Evolutionary conservation across 2,888 invertebrate genomes (phyloP), one percentile per base, ranked within the genome.

Genomic region (Brenthis daphne): DNA sequence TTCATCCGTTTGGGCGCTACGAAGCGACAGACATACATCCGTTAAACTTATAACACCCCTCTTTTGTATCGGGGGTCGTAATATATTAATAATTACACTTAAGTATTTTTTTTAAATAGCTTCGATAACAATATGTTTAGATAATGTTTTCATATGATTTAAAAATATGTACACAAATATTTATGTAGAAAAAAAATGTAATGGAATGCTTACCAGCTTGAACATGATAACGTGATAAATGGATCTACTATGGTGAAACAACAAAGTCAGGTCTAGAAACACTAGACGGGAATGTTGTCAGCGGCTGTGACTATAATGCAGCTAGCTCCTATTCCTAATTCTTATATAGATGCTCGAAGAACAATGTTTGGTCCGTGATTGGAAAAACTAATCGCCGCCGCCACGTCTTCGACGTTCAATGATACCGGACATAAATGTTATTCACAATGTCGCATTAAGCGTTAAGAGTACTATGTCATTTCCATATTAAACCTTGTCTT

Each of bases 391-490:
- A 90, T 89, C 82, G 78, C 72, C 67, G 74, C 75, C 67, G 74
- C 75, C 74, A 77, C 79, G 83, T 83, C 85, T 85, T 85, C 82
- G 80, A 75, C 77, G 76, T 77, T 78, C 82, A 81, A 82, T 83
- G 80, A 79, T 82, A 79, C 76, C 82, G 80, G 82, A 83, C 82
- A 77, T 81, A 79, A 79, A 79, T 77, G 71, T 72, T 75, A 71
- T 75, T 82, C 80, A 92, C 91, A 90, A 91, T 92, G 88, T 86
- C 89, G 76, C 91, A 90, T 91, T 91, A 91, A 84, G 77, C 78
- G 80, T 82, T 87, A 88, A 87, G 85, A 85, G 84, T 77, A 76
- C 72, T 73, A 70, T 81, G 77, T 86, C 84, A 88, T 88, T 82
- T 84, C 89, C 89, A 90, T 90, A 90, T 87, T 76, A 79, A 83